phyloP scores from a whole-genome alignment of 2,888 invertebrate genomes.

The Chromoteleia sp. region DNA sequence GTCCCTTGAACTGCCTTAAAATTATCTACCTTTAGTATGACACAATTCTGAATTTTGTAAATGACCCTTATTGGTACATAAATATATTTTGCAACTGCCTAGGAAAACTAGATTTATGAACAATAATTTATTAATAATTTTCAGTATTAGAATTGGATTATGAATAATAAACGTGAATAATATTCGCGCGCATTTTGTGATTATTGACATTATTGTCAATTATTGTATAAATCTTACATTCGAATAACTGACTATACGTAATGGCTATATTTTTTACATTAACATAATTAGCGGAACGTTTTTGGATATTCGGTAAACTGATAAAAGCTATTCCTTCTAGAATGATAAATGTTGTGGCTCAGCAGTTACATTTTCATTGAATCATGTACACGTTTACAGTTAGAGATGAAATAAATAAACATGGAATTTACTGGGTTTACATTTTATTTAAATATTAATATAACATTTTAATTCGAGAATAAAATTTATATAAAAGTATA shows the following conservation, averaged over 20 bases:
- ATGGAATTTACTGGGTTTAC: slow-evolving; percentile 21
- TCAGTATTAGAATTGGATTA: slow-evolving; percentile 29
- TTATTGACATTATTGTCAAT: slow-evolving; percentile 41
- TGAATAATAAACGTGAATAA: slow-evolving; percentile 1
- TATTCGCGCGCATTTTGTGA: slow-evolving; percentile 33
- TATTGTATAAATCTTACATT: slow-evolving; percentile 39
- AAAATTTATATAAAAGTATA: slow-evolving; percentile 27
- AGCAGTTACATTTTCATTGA: slow-evolving; percentile 36
- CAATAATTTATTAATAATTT: slow-evolving; percentile 15
- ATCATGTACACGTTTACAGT: slow-evolving; percentile 47
- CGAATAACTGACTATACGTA: slow-evolving; percentile 27
- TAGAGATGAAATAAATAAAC: slow-evolving; percentile 46
- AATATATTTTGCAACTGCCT: slow-evolving; percentile 17
- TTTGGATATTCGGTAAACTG: slow-evolving; percentile 17
- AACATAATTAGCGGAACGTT: slow-evolving; percentile 28
- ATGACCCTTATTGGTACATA: slow-evolving; percentile 5
- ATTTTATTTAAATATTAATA: neutral
- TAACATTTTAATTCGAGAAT: neutral
- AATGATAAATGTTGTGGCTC: slow-evolving; percentile 27
- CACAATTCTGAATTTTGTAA: slow-evolving; percentile 1
- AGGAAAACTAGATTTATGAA: slow-evolving; percentile 12
- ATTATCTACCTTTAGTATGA: neutral
- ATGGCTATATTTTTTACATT: slow-evolving; percentile 54
- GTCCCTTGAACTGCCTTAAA: neutral
- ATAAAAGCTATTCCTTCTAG: slow-evolving; percentile 15